Evolutionary conservation across 2,113 vertebrate species (phyloP).

Genomic region (Esox niger): DNA sequence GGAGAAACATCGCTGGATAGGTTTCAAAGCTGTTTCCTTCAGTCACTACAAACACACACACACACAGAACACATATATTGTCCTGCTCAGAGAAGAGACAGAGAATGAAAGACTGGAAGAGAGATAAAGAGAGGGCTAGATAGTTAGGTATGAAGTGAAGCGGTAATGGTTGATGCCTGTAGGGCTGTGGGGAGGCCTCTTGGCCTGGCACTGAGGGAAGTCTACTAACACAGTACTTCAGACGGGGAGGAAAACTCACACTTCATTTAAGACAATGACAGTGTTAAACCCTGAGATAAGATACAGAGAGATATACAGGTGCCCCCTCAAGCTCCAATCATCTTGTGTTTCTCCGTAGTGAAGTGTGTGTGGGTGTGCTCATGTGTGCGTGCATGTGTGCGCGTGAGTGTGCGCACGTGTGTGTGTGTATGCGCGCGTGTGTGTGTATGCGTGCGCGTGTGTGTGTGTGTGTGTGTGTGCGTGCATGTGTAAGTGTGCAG

Average conservation of each 20-base stretch:
- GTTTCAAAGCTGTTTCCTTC: constrained; percentile 3
- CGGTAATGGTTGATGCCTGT: background rate
- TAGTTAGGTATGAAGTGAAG: background rate
- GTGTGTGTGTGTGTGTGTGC: too few relatives aligned
- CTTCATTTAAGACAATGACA: too few relatives aligned
- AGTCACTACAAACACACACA: background rate
- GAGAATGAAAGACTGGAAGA: background rate
- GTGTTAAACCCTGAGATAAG: too few relatives aligned
- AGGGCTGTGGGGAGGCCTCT: background rate
- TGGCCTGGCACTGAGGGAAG: background rate
- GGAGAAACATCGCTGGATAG: background rate
- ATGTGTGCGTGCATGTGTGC: background rate
- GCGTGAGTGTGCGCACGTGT: background rate
- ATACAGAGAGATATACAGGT: background rate
- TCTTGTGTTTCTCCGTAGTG: background rate
- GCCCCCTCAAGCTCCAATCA: too few relatives aligned
- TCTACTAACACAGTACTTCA: too few relatives aligned
- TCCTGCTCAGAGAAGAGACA: background rate
- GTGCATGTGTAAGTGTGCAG: too few relatives aligned
- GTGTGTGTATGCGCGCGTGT: too few relatives aligned
- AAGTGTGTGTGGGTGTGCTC: background rate
- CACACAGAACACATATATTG: background rate
- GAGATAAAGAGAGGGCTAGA: background rate
- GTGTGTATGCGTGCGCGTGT: too few relatives aligned
- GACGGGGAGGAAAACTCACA: too few relatives aligned